Evolutionary conservation across 2,888 invertebrate species (phyloP), one percentile per base, ranked within the genome.

Genomic region (Idaea straminata): DNA sequence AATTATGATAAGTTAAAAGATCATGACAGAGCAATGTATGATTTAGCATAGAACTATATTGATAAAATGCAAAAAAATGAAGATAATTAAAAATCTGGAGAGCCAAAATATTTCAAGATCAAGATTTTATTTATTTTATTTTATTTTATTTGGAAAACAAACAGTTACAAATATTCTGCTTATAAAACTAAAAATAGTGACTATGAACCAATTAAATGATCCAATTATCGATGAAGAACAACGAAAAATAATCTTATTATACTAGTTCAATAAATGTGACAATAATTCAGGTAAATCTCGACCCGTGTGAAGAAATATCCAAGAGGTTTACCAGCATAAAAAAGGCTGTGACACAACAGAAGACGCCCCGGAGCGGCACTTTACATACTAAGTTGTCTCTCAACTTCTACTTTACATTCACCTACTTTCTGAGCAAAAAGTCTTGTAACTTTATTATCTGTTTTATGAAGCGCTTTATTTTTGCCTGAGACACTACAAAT

Each of bases 281-380:
- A 82, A 87, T 86, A 87, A 84, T 81, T 89, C 78, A 82, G 69
- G 64, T 72, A 71, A 77, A 75, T 77, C 75, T 83, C 83, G 80
- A 80, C 76, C 80, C 76, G 76, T 74, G 77, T 77, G 77, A 85
- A 85, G 81, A 79, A 47, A 47, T 47, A 47, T 81, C 79, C 77
- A 67, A 16, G 72, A 80, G 80, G 79, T 79, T 80, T 81, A 78
- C 75, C 78, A 79, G 72, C 81, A 86, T 87, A 87, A 88, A 88
- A 78, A 76, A 84, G 68, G 69, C 69, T 75, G 72, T 75, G 85
- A 85, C 47, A 47, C 47, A 10, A 13, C 84, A 83, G 71, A 75
- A 75, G 86, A 82, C 88, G 81, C 87, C 89, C 87, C 76, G 83
- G 77, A 79, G 89, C 79, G 84, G 80, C 80, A 80, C 72, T 78